Evolutionary conservation across 2,113 vertebrate genomes (phyloP).

Genomic region (Pontoporia blainvillei): DNA sequence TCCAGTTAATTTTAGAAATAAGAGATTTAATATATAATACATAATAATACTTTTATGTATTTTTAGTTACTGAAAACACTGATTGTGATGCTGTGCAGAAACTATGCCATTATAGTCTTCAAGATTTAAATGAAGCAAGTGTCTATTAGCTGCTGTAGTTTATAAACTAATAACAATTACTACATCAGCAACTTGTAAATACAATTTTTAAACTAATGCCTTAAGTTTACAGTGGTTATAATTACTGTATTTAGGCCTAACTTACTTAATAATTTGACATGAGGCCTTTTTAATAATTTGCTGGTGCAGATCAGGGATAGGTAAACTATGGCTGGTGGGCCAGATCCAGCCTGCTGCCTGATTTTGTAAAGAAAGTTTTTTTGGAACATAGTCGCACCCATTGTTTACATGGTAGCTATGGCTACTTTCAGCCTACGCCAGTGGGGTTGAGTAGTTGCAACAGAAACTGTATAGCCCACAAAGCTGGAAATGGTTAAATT

Average conservation of each 20-base stretch:
- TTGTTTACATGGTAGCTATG: neutral
- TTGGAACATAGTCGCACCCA: neutral
- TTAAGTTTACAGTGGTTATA: neutral
- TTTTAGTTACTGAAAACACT: conserved; percentile 24
- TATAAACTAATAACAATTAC: conserved; percentile 20
- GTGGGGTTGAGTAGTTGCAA: neutral
- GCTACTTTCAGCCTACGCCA: neutral
- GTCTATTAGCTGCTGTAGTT: neutral
- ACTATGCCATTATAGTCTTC: neutral
- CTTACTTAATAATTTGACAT: neutral
- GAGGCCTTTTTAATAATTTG: conserved; percentile 9
- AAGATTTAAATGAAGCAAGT: neutral
- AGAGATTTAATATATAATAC: neutral
- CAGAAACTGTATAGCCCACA: neutral
- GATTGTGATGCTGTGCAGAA: neutral
- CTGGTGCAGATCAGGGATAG: neutral
- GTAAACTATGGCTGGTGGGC: neutral
- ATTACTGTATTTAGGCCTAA: neutral
- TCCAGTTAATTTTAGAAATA: conserved; percentile 8
- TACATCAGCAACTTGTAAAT: neutral
- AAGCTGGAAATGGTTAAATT: neutral
- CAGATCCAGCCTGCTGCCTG: neutral
- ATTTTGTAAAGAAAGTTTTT: neutral
- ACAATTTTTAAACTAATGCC: neutral
- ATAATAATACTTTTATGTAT: neutral